Conservation (phyloP, 2,113 vertebrate genomes). For the Pipa parva region DNA sequence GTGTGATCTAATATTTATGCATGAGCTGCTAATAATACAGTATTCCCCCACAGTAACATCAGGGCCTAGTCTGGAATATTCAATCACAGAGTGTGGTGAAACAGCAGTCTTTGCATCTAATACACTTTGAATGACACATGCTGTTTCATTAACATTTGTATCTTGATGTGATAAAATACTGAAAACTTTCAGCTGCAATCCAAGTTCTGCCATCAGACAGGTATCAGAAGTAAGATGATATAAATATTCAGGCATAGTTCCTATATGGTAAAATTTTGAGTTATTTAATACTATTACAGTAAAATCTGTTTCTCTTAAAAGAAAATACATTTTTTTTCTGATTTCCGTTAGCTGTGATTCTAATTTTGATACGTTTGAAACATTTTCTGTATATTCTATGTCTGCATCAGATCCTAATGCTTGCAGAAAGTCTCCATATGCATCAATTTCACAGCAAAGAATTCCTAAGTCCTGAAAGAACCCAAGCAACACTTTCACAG, state of each 20-base stretch:
- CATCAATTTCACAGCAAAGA: conserved; percentile 85
- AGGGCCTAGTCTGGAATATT: conserved; percentile 74
- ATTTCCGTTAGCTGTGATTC: conserved; percentile 57
- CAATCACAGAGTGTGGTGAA: conserved; percentile 70
- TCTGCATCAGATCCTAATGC: conserved; percentile 77
- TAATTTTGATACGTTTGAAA: conserved; percentile 58
- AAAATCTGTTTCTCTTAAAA: conserved; percentile 70
- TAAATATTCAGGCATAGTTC: conserved; percentile 82
- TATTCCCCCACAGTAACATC: conserved; percentile 63
- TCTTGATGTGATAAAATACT: conserved; percentile 51
- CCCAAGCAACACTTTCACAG: conserved; percentile 59
- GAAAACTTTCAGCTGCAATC: conserved; percentile 67
- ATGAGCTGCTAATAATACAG: conserved; percentile 75
- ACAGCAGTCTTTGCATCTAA: conserved; percentile 62
- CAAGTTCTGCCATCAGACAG: conserved; percentile 69
- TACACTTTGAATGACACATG: conserved; percentile 75
- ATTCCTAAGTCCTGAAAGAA: conserved; percentile 65
- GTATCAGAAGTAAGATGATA: conserved; percentile 74
- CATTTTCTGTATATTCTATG: conserved; percentile 64
- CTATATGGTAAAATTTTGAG: conserved; percentile 90
- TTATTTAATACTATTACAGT: conserved; percentile 84
- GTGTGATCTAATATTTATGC: conserved; percentile 48
- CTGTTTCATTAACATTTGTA: not conserved
- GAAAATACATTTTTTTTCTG: conserved; percentile 72
- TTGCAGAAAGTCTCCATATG: conserved; percentile 91